phyloP scores from a whole-genome alignment of 2,797 vertebrate species.

The Chiroxiphia lanceolata region DNA sequence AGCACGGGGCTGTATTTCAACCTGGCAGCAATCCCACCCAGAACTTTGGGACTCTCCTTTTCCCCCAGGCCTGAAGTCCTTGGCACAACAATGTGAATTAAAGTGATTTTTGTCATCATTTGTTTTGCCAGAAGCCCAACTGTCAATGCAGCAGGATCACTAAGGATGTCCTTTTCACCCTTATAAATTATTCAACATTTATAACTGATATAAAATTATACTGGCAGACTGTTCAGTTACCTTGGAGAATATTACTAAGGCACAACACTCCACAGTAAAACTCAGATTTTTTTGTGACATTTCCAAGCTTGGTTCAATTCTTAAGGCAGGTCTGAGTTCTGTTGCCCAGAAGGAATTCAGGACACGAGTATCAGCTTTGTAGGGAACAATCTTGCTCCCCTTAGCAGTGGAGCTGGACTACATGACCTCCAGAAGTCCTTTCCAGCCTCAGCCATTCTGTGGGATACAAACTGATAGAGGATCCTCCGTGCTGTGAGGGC shows the following conservation, averaged over 20 bases:
- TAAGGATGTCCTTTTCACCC: background rate
- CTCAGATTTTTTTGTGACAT: background rate
- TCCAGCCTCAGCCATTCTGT: background rate
- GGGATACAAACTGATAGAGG: background rate
- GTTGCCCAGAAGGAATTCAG: background rate
- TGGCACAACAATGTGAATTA: background rate
- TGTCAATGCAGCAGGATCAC: background rate
- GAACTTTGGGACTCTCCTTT: conserved; percentile 15
- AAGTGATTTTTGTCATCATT: background rate
- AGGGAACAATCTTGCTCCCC: background rate
- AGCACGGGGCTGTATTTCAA: conserved; percentile 23
- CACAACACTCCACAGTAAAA: background rate
- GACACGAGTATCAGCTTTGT: background rate
- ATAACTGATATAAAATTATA: background rate
- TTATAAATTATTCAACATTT: background rate
- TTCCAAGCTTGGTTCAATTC: background rate
- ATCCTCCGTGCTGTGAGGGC: background rate
- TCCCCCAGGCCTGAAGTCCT: background rate
- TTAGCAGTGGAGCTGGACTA: background rate
- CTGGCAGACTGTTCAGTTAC: background rate
- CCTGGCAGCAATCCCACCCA: background rate
- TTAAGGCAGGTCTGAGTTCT: background rate
- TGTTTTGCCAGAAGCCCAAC: background rate
- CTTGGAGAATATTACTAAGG: background rate
- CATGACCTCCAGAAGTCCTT: background rate